phyloP scores from a whole-genome alignment of 1,140 invertebrate species.

The Aphidius gifuensis region DNA sequence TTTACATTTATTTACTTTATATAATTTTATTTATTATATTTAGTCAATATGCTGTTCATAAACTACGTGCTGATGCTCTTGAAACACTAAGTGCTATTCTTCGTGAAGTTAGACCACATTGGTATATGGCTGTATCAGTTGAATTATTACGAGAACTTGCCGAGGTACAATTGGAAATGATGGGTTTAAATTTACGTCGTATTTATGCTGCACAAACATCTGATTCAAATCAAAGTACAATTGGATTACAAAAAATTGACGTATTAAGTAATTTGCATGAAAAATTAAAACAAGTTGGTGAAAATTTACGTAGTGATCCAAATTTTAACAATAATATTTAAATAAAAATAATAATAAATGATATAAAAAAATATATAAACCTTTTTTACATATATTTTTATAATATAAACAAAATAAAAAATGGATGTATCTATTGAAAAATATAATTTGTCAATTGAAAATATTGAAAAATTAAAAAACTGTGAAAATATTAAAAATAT shows the following conservation, averaged over 20 bases:
- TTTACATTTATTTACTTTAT: too few relatives aligned
- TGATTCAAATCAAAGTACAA: constrained; percentile 17
- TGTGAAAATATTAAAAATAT: background rate
- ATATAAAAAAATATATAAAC: background rate
- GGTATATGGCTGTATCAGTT: constrained; percentile 44
- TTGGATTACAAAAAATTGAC: constrained; percentile 25
- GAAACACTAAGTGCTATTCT: constrained; percentile 55
- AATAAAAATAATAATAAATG: background rate
- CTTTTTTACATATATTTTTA: background rate
- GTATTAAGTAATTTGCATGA: constrained; percentile 26
- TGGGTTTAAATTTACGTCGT: constrained; percentile 56
- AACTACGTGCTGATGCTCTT: constrained; percentile 65
- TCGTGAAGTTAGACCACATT: constrained; percentile 45
- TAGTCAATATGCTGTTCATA: constrained; percentile 68
- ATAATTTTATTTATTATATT: background rate
- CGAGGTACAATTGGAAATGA: constrained; percentile 59
- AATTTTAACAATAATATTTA: constrained; percentile 5
- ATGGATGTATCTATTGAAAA: constrained; percentile 22
- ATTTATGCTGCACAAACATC: constrained; percentile 28
- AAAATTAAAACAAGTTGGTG: constrained; percentile 28
- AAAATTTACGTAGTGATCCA: constrained; percentile 10
- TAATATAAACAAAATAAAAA: constrained; percentile 6
- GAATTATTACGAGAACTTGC: constrained; percentile 48
- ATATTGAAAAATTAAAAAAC: constrained; percentile 18
- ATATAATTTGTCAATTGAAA: constrained; percentile 17